These are phyloP conservation scores for Neopelma chrysocephalum DNA, from an alignment of 2,797 vertebrate species.

Conservation along the genomic window DNA sequence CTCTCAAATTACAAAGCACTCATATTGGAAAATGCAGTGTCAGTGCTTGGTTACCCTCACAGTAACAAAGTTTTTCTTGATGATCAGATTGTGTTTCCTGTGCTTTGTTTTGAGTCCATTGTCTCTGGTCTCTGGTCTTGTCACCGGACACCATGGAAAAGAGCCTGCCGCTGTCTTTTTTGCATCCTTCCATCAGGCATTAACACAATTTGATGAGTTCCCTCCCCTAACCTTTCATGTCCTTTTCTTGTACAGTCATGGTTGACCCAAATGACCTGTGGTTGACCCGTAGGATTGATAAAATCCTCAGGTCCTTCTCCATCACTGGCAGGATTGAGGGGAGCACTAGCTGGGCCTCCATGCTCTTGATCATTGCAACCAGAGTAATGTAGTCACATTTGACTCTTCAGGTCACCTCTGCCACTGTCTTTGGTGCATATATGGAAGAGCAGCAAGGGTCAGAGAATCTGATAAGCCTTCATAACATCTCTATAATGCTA, in stretches of 20 bases:
- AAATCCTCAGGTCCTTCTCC: neutral
- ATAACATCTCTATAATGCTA: neutral
- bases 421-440: neutral
- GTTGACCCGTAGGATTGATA: neutral
- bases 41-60: neutral
- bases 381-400: neutral
- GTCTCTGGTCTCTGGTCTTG: neutral
- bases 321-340: neutral
- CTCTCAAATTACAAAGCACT: neutral
- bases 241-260: neutral
- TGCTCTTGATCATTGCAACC: neutral
- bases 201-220: neutral
- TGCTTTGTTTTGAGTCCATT: neutral
- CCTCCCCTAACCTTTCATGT: rapidly evolving
- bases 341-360: neutral
- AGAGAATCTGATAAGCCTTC: neutral
- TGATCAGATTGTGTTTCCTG: neutral
- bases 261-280: neutral
- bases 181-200: neutral
- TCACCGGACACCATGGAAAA: neutral
- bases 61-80: neutral
- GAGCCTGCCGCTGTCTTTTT: neutral
- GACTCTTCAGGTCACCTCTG: neutral
- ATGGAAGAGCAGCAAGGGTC: neutral
- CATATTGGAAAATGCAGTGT: neutral